phyloP scores from a whole-genome alignment of 2,888 invertebrate species.

The Phaedon cochleariae region DNA sequence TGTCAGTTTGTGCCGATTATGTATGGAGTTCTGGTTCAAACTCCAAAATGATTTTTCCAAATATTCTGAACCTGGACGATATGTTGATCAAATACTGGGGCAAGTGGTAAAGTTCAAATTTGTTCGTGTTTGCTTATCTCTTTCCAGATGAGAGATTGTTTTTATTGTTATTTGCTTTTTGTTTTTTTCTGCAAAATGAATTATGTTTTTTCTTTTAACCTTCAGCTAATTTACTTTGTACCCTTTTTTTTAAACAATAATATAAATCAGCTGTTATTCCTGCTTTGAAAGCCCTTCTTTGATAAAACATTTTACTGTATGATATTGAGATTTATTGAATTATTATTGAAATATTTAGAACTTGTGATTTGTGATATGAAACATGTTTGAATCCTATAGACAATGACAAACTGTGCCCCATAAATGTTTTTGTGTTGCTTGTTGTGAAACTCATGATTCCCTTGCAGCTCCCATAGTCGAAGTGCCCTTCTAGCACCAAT shows the following conservation, averaged over 20 bases:
- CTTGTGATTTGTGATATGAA: constrained; percentile 41
- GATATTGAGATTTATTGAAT: constrained; percentile 44
- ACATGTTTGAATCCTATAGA: neutral
- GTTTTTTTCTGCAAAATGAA: too few relatives aligned
- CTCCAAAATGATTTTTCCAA: constrained; percentile 49
- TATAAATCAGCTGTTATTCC: too few relatives aligned
- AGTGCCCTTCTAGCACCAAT: constrained; percentile 67
- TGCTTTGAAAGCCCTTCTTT: too few relatives aligned
- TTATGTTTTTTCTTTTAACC: too few relatives aligned
- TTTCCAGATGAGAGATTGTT: neutral
- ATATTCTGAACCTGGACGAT: constrained; percentile 51
- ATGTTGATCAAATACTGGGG: constrained; percentile 53
- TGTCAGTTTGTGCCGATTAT: constrained; percentile 11
- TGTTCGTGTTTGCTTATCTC: constrained; percentile 11
- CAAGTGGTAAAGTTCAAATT: constrained; percentile 30
- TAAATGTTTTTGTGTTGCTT: constrained; percentile 21
- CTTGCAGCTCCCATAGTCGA: constrained; percentile 58
- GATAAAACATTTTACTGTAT: too few relatives aligned
- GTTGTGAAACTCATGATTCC: constrained; percentile 33
- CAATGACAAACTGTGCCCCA: neutral
- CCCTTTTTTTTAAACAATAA: too few relatives aligned
- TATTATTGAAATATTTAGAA: too few relatives aligned
- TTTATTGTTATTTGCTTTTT: neutral
- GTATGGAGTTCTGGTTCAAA: constrained; percentile 19
- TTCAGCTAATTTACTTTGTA: too few relatives aligned